phyloP scores from a whole-genome alignment of 2,888 invertebrate species.

The Metopia argyrocephala region DNA sequence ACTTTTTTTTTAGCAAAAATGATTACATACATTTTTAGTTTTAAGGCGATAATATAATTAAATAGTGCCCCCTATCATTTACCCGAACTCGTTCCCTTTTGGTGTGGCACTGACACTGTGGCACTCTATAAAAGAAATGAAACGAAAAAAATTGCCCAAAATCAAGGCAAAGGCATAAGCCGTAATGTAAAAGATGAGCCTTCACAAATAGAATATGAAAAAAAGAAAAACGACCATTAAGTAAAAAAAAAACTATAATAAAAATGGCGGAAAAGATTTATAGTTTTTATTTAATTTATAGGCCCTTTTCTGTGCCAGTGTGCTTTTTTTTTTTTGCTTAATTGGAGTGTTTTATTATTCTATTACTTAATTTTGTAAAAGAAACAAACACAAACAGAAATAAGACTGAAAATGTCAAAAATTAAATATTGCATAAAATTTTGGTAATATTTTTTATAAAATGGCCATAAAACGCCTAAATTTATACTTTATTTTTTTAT shows the following conservation, averaged over 20 bases:
- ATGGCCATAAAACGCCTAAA: slow-evolving; percentile 16
- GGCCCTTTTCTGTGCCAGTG: neutral
- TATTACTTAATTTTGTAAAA: slow-evolving; percentile 28
- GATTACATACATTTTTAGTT: slow-evolving; percentile 30
- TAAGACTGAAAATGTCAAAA: slow-evolving; percentile 30
- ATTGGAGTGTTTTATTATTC: slow-evolving; percentile 33
- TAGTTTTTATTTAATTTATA: slow-evolving; percentile 45
- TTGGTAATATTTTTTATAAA: neutral
- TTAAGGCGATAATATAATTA: slow-evolving; percentile 57
- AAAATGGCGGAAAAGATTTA: slow-evolving; percentile 46
- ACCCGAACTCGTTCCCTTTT: neutral
- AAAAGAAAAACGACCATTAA: slow-evolving; percentile 1
- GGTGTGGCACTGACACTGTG: neutral
- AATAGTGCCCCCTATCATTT: neutral
- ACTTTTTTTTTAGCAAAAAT: neutral
- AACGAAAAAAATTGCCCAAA: slow-evolving; percentile 1
- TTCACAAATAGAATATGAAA: neutral
- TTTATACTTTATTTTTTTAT: neutral
- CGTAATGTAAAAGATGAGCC: slow-evolving; percentile 1
- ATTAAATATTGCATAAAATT: slow-evolving; percentile 8
- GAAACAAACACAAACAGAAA: neutral
- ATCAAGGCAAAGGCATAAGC: slow-evolving; percentile 21
- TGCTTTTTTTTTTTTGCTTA: slow-evolving; percentile 15
- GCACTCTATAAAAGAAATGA: neutral
- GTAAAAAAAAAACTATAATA: neutral